Percentiles rank a stretch among this genome's conserved stretches.
Evolutionary conservation across 1,140 invertebrate species (phyloP).

Genomic region (Leptinotarsa defecta): DNA sequence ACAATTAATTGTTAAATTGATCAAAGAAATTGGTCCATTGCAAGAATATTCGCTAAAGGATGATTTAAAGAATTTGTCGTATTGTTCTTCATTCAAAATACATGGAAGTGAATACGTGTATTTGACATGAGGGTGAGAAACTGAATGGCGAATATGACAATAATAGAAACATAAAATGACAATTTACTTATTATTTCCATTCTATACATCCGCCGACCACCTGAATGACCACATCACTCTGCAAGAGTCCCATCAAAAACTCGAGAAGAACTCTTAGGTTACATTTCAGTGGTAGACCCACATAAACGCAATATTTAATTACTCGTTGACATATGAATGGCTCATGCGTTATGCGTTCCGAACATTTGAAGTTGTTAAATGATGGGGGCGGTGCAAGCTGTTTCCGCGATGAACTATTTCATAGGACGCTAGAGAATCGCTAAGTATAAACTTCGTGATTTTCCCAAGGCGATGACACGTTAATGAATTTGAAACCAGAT

Average conservation of each 20-base stretch:
- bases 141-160: no score
- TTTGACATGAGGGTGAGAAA: no score
- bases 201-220: not conserved
- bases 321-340: conserved; percentile 14
- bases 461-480: conserved; percentile 9
- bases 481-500: conserved; percentile 14
- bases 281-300: conserved; percentile 13
- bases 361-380: conserved; percentile 25
- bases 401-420: conserved; percentile 15
- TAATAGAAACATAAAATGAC: no score
- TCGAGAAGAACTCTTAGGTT: not conserved
- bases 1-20: no score
- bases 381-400: conserved; percentile 18
- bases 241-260: not conserved
- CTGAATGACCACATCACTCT: not conserved
- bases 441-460: conserved; percentile 17
- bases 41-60: no score
- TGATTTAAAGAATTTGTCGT: no score
- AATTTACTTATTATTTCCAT: not conserved
- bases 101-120: no score
- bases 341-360: not conserved
- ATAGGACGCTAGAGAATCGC: conserved; percentile 7
- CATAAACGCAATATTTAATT: conserved; percentile 17
- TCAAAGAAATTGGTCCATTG: no score
- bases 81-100: no score